phyloP scores from a whole-genome alignment of 2,113 vertebrate species.

The Gavialis gangeticus region DNA sequence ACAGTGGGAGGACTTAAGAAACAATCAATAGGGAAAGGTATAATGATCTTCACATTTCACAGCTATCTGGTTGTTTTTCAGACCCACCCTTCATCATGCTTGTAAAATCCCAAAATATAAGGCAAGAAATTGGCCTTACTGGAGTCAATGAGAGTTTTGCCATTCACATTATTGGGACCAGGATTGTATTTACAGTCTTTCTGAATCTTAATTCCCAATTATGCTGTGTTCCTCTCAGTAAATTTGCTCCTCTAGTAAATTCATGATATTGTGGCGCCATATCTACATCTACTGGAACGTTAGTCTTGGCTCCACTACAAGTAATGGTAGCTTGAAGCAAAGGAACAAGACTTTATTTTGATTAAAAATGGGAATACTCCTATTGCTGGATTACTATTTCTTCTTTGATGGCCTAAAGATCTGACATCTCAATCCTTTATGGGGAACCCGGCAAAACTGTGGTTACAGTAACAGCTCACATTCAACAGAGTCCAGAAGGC shows the following conservation, averaged over 20 bases:
- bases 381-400: background rate
- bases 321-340: background rate
- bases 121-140: no score
- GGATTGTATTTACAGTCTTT: no score
- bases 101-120: no score
- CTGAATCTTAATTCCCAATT: background rate
- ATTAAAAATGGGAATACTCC: slow-evolving; percentile 18
- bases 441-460: background rate
- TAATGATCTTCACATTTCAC: accelerated
- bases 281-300: background rate
- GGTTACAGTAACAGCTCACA: background rate
- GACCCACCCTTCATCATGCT: background rate
- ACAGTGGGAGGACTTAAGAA: accelerated
- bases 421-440: background rate
- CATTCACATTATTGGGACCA: no score
- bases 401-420: slow-evolving; percentile 1
- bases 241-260: background rate
- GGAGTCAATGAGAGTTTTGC: no score
- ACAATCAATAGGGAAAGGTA: background rate
- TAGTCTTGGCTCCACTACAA: background rate
- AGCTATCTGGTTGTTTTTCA: background rate
- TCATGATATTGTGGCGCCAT: background rate
- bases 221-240: background rate
- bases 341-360: background rate
- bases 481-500: background rate